Evolutionary conservation across 1,140 invertebrate genomes (phyloP), one percentile per base, ranked within the genome.

Genomic region (Drosophila truncata): DNA sequence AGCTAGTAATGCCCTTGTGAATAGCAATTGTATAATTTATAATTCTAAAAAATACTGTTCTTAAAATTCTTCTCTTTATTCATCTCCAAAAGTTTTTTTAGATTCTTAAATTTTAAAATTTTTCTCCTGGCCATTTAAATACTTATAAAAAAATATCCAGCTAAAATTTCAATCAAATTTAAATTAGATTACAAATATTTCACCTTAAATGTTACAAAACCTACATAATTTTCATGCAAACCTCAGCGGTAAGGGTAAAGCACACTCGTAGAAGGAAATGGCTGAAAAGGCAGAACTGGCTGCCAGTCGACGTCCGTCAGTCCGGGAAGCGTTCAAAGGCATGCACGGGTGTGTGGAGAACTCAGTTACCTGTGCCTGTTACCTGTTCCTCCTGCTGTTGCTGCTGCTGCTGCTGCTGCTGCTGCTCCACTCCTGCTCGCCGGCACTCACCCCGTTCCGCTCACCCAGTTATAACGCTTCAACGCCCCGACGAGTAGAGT

Each of bases 401-500:
- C 33, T 71, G 64, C 47, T 33, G 9, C 33, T 71, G 64, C 47
- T 33, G 9, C 59, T 72, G 66, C 67, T 72, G 42, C 42, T 58
- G 18, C 10, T 11, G 18, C 33, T 74, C 25, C 47, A 31, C 18
- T 23, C 35, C 39, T 13, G 14, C 18, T 29, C 14, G 20, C 42
- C 42, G 18, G 41, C 41, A 42, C 18, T 44, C 29, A 14, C 33
- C 35, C 23, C 63, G 57, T 25, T 55, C 55, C 62, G 52, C 72
- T 65, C 42, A 54, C 46, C 49, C 61, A 72, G 72, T 60, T 76
- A 81, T 62, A 78, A 78, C 58, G 80, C 81, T 84, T 46, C 66
- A 84, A 83, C 78, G 77, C 81, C 74, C 74, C 62, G 59, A 35
- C 69, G 71, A 74, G 70, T 74, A 35, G 54, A 58, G 49, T 64